Evolutionary conservation across 1,140 invertebrate species (phyloP).

Genomic region (Phocides pigmalion): DNA sequence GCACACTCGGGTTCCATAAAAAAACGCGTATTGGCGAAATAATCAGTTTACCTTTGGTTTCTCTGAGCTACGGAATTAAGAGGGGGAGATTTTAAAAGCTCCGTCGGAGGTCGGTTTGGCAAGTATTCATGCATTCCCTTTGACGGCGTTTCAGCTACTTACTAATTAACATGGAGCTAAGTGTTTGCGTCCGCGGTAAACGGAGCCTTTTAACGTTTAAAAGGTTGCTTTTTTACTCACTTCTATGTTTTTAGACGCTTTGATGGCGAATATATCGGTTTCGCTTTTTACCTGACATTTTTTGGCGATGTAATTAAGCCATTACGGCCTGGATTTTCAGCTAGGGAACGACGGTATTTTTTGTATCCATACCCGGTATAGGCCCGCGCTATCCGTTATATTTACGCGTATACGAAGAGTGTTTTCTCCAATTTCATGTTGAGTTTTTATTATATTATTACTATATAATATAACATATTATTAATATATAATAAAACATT

Average conservation of each 20-base stretch:
- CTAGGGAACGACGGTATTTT: background rate
- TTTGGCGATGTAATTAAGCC: constrained; percentile 61
- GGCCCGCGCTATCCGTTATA: background rate
- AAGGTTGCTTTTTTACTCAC: constrained; percentile 69
- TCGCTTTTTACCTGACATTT: constrained; percentile 70
- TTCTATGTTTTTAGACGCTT: constrained; percentile 72
- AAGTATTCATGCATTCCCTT: constrained; percentile 83
- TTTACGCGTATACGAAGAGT: too few relatives aligned
- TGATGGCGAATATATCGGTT: constrained; percentile 74
- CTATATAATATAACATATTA: too few relatives aligned
- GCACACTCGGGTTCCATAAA: constrained; percentile 55
- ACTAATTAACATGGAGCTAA: constrained; percentile 81
- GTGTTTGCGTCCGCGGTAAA: constrained; percentile 83
- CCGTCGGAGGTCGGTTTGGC: constrained; percentile 72
- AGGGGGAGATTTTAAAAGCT: constrained; percentile 80
- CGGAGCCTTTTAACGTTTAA: constrained; percentile 81
- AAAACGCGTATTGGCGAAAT: constrained; percentile 74
- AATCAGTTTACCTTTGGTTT: constrained; percentile 82
- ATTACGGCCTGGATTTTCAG: constrained; percentile 39
- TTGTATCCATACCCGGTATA: background rate
- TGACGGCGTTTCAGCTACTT: constrained; percentile 79
- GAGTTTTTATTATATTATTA: too few relatives aligned
- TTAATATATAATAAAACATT: too few relatives aligned
- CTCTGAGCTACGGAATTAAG: constrained; percentile 76
- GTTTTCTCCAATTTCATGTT: too few relatives aligned